phyloP scores from a whole-genome alignment of 2,113 vertebrate genomes.

The Crotalus helleri region DNA sequence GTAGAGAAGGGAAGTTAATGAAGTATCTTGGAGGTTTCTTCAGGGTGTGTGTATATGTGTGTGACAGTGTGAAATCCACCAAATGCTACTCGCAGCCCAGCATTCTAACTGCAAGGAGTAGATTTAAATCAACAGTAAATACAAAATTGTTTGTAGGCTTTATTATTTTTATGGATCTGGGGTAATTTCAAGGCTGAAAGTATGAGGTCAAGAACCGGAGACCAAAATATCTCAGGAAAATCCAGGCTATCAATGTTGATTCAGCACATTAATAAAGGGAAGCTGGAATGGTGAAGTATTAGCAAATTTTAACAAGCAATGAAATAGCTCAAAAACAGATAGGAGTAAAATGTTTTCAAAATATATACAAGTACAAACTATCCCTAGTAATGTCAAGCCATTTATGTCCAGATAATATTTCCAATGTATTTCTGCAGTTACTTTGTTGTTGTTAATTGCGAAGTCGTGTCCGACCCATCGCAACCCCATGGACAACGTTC shows the following conservation, averaged over 20 bases:
- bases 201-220: background rate
- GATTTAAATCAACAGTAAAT: background rate
- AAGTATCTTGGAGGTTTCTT: conserved; percentile 29
- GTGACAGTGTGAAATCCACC: conserved; percentile 31
- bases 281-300: background rate
- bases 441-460: too few relatives aligned
- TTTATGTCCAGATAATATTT: background rate
- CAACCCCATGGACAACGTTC: too few relatives aligned
- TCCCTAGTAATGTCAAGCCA: background rate
- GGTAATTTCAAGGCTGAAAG: background rate
- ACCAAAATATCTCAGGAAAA: background rate
- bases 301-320: background rate
- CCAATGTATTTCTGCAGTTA: background rate
- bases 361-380: background rate
- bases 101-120: conserved; percentile 5
- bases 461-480: too few relatives aligned
- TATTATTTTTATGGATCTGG: background rate
- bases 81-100: background rate
- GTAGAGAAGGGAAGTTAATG: conserved; percentile 33
- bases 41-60: background rate
- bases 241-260: background rate
- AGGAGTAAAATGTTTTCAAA: background rate
- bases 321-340: background rate
- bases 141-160: background rate
- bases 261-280: background rate